These are phyloP conservation scores for Hedya salicella DNA, from an alignment of 2,888 invertebrate species.

Conservation along the genomic window DNA sequence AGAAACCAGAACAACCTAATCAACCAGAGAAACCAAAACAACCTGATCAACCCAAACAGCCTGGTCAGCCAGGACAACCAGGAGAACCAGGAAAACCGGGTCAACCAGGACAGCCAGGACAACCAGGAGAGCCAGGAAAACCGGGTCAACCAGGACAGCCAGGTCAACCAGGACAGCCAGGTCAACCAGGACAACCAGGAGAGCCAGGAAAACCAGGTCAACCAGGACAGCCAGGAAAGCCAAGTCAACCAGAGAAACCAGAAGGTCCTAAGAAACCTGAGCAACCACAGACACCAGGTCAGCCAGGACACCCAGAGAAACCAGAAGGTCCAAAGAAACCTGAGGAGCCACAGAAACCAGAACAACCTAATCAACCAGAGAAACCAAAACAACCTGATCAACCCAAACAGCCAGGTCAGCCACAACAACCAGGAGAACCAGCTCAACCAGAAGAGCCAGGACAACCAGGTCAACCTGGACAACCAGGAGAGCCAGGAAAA, in stretches of 20 bases:
- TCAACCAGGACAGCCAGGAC: not conserved
- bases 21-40: not conserved
- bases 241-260: not conserved
- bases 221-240: not conserved
- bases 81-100: slow-evolving; percentile 17
- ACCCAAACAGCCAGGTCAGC: not conserved
- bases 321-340: not conserved
- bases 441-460: not conserved
- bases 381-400: not conserved
- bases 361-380: not conserved
- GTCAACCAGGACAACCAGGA: slow-evolving; percentile 4
- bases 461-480: not conserved
- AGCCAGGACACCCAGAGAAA: not conserved
- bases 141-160: slow-evolving; percentile 4
- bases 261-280: too few species aligned
- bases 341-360: not conserved
- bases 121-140: slow-evolving; percentile 1
- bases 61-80: slow-evolving; percentile 8
- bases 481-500: not conserved
- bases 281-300: not conserved
- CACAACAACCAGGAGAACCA: slow-evolving; percentile 4
- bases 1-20: not conserved
- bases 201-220: not conserved
- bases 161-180: not conserved
- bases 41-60: not conserved